A percentile compares a stretch with the other conserved stretches of the same genome.
Evolutionary conservation across 2,113 vertebrate genomes (phyloP).

Genomic region (Macroglossus sobrinus): DNA sequence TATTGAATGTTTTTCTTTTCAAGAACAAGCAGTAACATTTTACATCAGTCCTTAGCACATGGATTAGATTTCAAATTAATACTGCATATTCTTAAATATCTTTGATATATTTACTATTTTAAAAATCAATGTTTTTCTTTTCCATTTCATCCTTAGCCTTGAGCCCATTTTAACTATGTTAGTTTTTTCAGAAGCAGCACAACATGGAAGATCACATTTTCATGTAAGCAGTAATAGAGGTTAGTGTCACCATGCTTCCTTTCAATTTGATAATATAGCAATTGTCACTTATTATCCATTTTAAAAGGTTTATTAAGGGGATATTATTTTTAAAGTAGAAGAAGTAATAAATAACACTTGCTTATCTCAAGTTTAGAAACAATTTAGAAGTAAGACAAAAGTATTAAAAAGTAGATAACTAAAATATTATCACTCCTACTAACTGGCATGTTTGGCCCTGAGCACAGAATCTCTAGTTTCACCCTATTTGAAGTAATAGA

Average conservation of each 20-base stretch:
- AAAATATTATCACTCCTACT: not conserved
- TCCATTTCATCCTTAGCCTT: not conserved
- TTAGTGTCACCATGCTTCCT: not conserved
- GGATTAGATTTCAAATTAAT: slow-evolving; percentile 30
- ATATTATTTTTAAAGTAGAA: not conserved
- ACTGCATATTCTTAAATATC: not conserved
- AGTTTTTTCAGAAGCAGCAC: not conserved
- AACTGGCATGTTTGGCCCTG: rapidly evolving
- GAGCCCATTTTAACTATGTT: not conserved
- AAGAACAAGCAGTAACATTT: not conserved
- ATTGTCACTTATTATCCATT: not conserved
- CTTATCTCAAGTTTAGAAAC: not conserved
- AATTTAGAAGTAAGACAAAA: slow-evolving; percentile 15
- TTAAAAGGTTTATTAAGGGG: not conserved
- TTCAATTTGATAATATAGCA: not conserved
- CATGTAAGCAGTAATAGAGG: not conserved
- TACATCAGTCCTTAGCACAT: not conserved
- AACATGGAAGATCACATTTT: not conserved
- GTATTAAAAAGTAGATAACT: not conserved
- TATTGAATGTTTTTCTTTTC: not conserved
- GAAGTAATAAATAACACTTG: not conserved
- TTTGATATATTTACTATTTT: not conserved
- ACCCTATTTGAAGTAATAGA: not conserved
- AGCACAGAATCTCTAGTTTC: not conserved
- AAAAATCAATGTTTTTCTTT: not conserved